Conservation (phyloP, 2,113 vertebrate genomes). For the Centrocercus urophasianus region DNA sequence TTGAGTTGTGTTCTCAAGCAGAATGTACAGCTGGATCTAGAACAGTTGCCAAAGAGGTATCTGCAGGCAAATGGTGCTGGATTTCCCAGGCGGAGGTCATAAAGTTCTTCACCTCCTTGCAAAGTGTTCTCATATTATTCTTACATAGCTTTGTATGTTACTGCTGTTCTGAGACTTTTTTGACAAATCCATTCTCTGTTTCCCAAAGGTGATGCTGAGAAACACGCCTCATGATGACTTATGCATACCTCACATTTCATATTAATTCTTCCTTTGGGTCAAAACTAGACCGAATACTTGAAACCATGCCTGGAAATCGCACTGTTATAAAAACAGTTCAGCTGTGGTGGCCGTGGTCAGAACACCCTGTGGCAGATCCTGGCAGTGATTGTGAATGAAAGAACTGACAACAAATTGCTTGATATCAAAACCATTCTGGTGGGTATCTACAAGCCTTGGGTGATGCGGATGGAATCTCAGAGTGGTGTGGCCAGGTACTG, state of each 20-base stretch:
- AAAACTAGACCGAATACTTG: too few species aligned
- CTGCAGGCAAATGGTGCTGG: neutral
- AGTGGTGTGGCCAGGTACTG: constrained; percentile 74
- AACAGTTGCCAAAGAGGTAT: too few species aligned
- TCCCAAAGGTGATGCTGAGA: neutral
- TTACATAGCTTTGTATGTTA: neutral
- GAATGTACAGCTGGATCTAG: too few species aligned
- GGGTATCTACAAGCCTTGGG: constrained; percentile 98
- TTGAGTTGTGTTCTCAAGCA: too few species aligned
- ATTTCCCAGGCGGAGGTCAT: neutral
- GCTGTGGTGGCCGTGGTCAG: too few species aligned
- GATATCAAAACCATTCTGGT: constrained; percentile 98
- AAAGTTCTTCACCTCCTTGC: neutral
- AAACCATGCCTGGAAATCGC: too few species aligned
- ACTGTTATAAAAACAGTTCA: too few species aligned
- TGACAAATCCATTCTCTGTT: neutral
- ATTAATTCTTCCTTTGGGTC: too few species aligned
- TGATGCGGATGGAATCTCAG: constrained; percentile 98
- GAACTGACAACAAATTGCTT: constrained; percentile 94
- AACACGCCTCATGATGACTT: neutral
- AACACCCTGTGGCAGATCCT: constrained; percentile 84
- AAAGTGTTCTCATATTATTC: neutral
- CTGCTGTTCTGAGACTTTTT: neutral
- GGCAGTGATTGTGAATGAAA: constrained; percentile 94
- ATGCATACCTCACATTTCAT: neutral